Conservation (phyloP, 2,113 vertebrate species). For the Pyrgilauda ruficollis region DNA sequence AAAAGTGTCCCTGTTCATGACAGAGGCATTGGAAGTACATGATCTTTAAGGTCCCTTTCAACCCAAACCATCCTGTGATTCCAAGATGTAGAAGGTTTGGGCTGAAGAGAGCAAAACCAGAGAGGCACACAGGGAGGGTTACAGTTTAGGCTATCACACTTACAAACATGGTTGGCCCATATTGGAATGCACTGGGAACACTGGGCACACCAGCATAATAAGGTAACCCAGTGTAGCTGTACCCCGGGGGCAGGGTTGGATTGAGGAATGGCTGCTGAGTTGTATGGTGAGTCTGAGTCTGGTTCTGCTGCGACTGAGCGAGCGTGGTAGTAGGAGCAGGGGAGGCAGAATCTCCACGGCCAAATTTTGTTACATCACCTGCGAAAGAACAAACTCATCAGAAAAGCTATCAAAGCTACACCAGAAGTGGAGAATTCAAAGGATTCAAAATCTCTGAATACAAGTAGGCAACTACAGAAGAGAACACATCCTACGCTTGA, state of each 20-base stretch:
- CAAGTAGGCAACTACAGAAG: background rate
- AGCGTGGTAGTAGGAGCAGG: conserved; percentile 88
- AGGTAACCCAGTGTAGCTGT: conserved; percentile 92
- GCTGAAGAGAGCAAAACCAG: background rate
- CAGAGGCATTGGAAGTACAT: no score
- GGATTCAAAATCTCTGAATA: background rate
- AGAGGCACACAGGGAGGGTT: background rate
- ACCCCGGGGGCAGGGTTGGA: conserved; percentile 85
- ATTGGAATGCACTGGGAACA: conserved; percentile 92
- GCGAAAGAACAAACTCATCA: background rate
- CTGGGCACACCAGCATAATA: conserved; percentile 88
- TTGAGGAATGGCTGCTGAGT: conserved; percentile 93
- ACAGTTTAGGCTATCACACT: conserved; percentile 44
- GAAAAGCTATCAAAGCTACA: background rate
- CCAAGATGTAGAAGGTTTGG: background rate
- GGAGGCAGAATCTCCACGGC: conserved; percentile 89
- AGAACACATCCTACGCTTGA: background rate
- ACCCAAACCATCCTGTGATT: background rate
- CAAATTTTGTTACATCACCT: conserved; percentile 96
- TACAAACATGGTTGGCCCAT: conserved; percentile 91
- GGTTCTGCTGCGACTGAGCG: conserved; percentile 83
- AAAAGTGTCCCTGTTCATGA: no score
- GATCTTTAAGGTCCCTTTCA: no score
- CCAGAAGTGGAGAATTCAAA: background rate
- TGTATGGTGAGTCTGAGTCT: conserved; percentile 82